A percentile compares a stretch with the other conserved stretches of the same genome.
These are phyloP conservation scores for Torymus texanus DNA, from an alignment of 2,888 invertebrate species.

Conservation along the genomic window DNA sequence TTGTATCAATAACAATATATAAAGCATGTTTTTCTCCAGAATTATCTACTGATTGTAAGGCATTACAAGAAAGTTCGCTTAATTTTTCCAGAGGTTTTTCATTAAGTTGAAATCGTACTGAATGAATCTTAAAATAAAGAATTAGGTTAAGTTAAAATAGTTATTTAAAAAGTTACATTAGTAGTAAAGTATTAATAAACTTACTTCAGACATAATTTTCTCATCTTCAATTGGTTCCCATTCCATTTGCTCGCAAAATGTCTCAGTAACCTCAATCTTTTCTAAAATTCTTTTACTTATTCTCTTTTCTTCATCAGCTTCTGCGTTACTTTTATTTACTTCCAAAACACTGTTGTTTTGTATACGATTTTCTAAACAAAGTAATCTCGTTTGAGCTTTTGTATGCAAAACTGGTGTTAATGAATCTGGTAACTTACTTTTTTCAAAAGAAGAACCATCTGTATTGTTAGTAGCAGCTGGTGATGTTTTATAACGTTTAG, in stretches of 20 bases:
- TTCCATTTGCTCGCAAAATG: slow-evolving; percentile 71
- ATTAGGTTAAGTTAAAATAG: neutral
- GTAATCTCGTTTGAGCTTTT: slow-evolving; percentile 37
- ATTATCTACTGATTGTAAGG: slow-evolving; percentile 33
- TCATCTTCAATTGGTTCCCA: slow-evolving; percentile 73
- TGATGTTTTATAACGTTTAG: slow-evolving; percentile 10
- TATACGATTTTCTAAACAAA: slow-evolving; percentile 46
- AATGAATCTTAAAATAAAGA: slow-evolving; percentile 62
- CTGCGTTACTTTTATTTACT: slow-evolving; percentile 29
- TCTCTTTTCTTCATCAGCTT: slow-evolving; percentile 14
- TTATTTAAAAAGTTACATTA: slow-evolving; percentile 3
- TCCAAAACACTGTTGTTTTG: slow-evolving; percentile 28
- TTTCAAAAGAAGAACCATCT: slow-evolving; percentile 17
- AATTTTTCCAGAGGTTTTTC: slow-evolving; percentile 43
- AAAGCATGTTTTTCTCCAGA: slow-evolving; percentile 57
- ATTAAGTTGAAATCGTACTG: slow-evolving; percentile 65
- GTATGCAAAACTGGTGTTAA: slow-evolving; percentile 28
- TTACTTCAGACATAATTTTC: slow-evolving; percentile 68
- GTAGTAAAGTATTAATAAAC: neutral
- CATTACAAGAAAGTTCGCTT: slow-evolving; percentile 41
- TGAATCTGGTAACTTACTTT: slow-evolving; percentile 39
- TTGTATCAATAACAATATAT: slow-evolving; percentile 73
- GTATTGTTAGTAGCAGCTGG: slow-evolving; percentile 18
- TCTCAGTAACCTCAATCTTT: slow-evolving; percentile 37
- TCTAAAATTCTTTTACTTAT: slow-evolving; percentile 35